phyloP scores from a whole-genome alignment of 2,888 invertebrate genomes.

The Margaritifera margaritifera region DNA sequence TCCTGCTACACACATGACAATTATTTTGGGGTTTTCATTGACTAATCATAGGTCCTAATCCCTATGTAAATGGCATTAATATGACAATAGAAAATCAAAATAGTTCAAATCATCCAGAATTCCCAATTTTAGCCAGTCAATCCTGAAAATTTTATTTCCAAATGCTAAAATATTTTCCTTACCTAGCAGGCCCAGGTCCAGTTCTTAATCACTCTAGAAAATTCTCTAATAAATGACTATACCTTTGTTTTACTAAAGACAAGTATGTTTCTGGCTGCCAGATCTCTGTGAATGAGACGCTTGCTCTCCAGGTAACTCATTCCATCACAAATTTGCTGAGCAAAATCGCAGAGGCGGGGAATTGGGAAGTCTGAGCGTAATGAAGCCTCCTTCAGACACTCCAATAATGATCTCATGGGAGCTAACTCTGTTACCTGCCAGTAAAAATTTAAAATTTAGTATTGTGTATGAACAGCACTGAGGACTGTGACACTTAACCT shows the following conservation, averaged over 20 bases:
- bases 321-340: constrained; percentile 95
- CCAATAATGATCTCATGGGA: constrained; percentile 92
- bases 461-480: not conserved
- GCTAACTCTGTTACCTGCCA: constrained; percentile 92
- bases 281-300: constrained; percentile 96
- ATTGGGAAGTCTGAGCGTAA: constrained; percentile 93
- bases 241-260: constrained; percentile 96
- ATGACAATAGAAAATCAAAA: no score
- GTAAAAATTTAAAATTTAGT: constrained; percentile 2
- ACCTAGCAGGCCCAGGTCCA: no score
- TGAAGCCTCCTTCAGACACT: constrained; percentile 95
- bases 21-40: no score
- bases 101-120: no score
- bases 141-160: no score
- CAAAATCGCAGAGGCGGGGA: constrained; percentile 93
- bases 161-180: no score
- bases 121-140: no score
- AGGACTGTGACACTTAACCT: no score
- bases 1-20: no score
- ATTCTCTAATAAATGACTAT: not conserved
- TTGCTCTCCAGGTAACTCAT: constrained; percentile 98
- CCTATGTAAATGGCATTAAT: no score
- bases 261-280: constrained; percentile 97
- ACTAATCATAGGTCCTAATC: no score
- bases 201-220: no score